Conservation (phyloP, 2,113 vertebrate genomes). For the Mustelus asterias region DNA sequence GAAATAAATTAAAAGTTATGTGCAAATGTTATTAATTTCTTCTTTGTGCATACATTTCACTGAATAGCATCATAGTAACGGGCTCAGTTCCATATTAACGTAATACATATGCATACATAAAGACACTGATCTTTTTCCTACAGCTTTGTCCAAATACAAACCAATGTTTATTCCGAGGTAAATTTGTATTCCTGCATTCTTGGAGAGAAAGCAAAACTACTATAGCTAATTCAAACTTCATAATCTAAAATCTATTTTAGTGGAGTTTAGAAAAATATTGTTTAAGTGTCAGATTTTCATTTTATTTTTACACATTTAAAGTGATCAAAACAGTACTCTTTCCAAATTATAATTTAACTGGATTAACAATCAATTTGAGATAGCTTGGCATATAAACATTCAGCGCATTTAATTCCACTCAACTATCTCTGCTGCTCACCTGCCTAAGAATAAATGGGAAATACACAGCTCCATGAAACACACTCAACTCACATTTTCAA, state of each 20-base stretch:
- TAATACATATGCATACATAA: background rate
- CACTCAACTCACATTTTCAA: background rate
- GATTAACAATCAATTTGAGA: background rate
- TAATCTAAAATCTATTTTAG: background rate
- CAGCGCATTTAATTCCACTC: background rate
- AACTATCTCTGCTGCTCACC: background rate
- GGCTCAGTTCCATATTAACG: background rate
- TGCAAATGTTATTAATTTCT: background rate
- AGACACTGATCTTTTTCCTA: background rate
- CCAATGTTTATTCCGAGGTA: background rate
- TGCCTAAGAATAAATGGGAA: background rate
- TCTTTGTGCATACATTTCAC: background rate
- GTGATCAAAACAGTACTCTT: background rate
- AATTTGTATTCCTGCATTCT: background rate
- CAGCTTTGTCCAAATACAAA: background rate
- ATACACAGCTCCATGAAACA: background rate
- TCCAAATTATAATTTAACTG: background rate
- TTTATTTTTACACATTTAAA: conserved; percentile 1
- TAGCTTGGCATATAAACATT: background rate
- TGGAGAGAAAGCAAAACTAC: background rate
- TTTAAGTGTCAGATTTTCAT: background rate
- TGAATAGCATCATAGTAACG: background rate
- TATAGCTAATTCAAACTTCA: background rate
- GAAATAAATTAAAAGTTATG: background rate
- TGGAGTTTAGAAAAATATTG: background rate